phyloP scores from a whole-genome alignment of 2,888 invertebrate genomes.

The Ochropleura leucogaster region DNA sequence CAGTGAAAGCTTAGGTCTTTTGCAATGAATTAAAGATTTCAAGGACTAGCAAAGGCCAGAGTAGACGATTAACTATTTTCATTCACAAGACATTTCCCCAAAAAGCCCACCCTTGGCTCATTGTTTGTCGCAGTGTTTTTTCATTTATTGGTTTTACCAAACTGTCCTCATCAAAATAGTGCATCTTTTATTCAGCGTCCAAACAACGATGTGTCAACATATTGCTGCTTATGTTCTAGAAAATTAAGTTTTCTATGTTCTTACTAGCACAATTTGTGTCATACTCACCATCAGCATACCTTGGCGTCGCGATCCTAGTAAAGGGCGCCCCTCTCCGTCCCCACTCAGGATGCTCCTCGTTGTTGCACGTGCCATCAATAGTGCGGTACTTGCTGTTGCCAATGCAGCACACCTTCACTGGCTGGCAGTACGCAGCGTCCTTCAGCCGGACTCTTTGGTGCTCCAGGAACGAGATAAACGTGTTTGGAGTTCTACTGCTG shows the following conservation, averaged over 20 bases:
- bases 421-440: constrained; percentile 78
- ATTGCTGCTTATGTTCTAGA: not conserved
- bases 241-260: not conserved
- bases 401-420: constrained; percentile 73
- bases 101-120: not conserved
- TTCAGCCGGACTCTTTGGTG: constrained; percentile 78
- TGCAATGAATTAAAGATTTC: not conserved
- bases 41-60: not conserved
- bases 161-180: not conserved
- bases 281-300: constrained; percentile 91
- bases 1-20: not conserved
- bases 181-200: not conserved
- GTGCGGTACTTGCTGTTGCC: constrained; percentile 91
- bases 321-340: constrained; percentile 91
- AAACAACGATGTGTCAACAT: not conserved
- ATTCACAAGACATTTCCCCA: no score
- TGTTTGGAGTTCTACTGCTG: constrained; percentile 84
- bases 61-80: not conserved
- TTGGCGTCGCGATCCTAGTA: constrained; percentile 90
- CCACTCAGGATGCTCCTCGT: constrained; percentile 92
- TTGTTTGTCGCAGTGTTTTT: not conserved
- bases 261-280: not conserved
- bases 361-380: constrained; percentile 95
- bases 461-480: constrained; percentile 86
- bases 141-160: not conserved